Base-by-base conservation (phyloP, 2,888 invertebrate species). In the Papilio gigon region DNA sequence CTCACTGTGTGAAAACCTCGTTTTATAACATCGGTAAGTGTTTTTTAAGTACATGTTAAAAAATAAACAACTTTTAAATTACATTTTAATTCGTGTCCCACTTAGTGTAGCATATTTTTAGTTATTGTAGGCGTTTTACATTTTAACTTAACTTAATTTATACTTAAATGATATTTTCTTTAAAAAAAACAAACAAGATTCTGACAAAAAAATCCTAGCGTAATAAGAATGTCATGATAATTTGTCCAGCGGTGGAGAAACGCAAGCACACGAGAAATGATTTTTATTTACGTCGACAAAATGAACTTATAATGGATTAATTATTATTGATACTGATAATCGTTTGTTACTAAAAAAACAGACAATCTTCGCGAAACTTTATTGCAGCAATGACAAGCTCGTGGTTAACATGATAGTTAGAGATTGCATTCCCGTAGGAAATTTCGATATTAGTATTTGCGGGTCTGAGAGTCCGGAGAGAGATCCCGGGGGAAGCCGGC, bases 361-460 rank as follows among this genome's bases (percentile, higher is more conserved):
- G 30, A 53, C n/a, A 53, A 30, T 30, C 6, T 8, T 30, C 9
- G 3, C 9, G 17, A 30, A 56, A 30, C 17, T 17, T 9, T 56
- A 27, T 56, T 17, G 27, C 53, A 30, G 30, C 30, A 56, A 56
- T 56, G 9, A 17, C 53, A 17, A 30, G 27, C 53, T 56, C 53
- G 30, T 17, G 30, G 3, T 8, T 27, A 30, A 56, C 53, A 56
- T 30, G 30, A 30, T 56, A 56, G 53, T 56, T 56, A 56, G 53
- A 56, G 30, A 56, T 30, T 25, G 30, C 53, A 30, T 56, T 56
- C 53, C 53, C 53, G 53, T 30, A 56, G 53, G 53, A 56, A 56
- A 56, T 56, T 56, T 30, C 53, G 30, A 56, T 56, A 56, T 56
- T 56, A 56, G 53, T 56, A 56, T 56, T 56, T 56, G 53, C 53